Evolutionary conservation across 2,797 vertebrate species (phyloP).

Genomic region (Pseudochirops cupreus): DNA sequence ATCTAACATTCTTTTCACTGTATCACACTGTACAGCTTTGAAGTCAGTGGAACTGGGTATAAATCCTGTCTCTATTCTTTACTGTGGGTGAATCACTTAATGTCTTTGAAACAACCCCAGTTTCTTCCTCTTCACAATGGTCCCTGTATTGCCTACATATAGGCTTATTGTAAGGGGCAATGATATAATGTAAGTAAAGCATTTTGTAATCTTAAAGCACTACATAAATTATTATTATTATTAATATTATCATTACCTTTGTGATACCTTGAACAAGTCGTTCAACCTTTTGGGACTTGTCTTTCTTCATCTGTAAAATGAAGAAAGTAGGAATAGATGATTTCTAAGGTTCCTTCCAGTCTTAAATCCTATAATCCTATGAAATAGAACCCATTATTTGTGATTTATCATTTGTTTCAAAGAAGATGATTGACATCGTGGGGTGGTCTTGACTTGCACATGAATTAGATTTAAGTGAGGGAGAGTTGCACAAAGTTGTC

Average conservation of each 20-base stretch:
- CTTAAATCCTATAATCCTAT: neutral
- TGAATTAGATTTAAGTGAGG: neutral
- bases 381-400: neutral
- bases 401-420: neutral
- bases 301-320: neutral
- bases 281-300: neutral
- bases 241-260: neutral
- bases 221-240: neutral
- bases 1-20: neutral
- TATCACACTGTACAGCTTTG: neutral
- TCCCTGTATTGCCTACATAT: neutral
- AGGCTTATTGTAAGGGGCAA: neutral
- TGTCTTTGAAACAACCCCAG: neutral
- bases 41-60: neutral
- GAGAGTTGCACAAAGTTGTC: neutral
- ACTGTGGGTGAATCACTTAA: neutral
- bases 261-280: neutral
- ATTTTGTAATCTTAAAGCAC: neutral
- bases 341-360: neutral
- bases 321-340: neutral
- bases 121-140: neutral
- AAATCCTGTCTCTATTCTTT: neutral
- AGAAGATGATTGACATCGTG: neutral
- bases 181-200: neutral
- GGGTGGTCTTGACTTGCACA: neutral